Percentiles rank a stretch among this genome's conserved stretches.
phyloP scores from a whole-genome alignment of 2,888 invertebrate species.

The Aelia acuminata region DNA sequence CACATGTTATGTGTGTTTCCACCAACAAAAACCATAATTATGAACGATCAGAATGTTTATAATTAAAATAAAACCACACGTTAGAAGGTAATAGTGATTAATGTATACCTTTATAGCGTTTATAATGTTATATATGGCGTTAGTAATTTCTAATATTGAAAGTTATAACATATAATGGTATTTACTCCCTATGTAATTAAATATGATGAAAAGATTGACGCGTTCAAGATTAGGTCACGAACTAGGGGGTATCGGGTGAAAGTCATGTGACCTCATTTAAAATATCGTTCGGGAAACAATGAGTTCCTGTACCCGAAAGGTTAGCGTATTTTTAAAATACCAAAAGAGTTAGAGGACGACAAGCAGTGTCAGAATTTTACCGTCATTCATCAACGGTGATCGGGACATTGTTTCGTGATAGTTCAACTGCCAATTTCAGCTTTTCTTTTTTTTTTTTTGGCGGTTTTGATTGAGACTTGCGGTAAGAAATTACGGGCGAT shows the following conservation, averaged over 20 bases:
- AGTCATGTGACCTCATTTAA: constrained; percentile 5
- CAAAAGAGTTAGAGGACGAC: not conserved
- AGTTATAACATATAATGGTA: too few species aligned
- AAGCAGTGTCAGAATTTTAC: not conserved
- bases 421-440: not conserved
- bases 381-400: not conserved
- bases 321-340: not conserved
- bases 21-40: too few species aligned
- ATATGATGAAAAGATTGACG: not conserved
- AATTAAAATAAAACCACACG: too few species aligned
- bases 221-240: not conserved
- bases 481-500: not conserved
- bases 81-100: too few species aligned
- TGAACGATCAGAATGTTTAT: too few species aligned
- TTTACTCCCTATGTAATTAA: too few species aligned
- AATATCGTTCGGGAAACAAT: not conserved
- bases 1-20: too few species aligned
- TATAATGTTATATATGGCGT: too few species aligned
- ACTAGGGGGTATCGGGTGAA: not conserved
- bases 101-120: too few species aligned
- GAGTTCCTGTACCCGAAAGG: not conserved
- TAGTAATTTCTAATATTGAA: too few species aligned
- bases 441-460: not conserved
- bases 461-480: not conserved
- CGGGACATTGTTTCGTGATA: constrained; percentile 4